phyloP scores from a whole-genome alignment of 2,113 vertebrate genomes.

The Sinocyclocheilus rhinocerous region DNA sequence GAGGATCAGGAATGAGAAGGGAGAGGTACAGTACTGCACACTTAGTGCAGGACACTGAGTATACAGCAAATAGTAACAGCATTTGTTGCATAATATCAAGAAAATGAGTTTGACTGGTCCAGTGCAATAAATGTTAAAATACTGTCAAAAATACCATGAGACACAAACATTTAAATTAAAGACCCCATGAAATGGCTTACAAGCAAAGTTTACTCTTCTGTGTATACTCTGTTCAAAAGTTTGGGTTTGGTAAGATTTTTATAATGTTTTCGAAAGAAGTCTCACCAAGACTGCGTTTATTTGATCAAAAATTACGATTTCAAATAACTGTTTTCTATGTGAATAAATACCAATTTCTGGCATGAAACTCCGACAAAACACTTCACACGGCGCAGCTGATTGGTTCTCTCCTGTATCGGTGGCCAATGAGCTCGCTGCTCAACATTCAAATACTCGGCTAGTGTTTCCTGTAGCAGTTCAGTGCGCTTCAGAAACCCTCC shows the following conservation, averaged over 20 bases:
- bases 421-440: too few relatives aligned
- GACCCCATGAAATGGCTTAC: neutral
- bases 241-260: too few relatives aligned
- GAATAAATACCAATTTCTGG: too few relatives aligned
- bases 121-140: neutral
- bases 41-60: neutral
- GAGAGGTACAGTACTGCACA: constrained; percentile 79
- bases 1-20: constrained; percentile 97
- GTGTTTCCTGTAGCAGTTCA: too few relatives aligned
- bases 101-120: neutral
- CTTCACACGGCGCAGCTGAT: too few relatives aligned
- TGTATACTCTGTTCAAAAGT: too few relatives aligned
- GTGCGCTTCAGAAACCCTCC: too few relatives aligned
- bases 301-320: neutral
- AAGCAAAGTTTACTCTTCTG: too few relatives aligned
- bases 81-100: neutral
- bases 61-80: neutral
- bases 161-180: neutral
- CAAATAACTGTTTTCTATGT: too few relatives aligned
- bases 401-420: too few relatives aligned
- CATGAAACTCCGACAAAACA: too few relatives aligned
- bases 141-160: neutral
- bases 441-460: too few relatives aligned
- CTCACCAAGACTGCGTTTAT: neutral
- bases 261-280: neutral